phyloP scores from a whole-genome alignment of 2,113 vertebrate genomes.

The Nothocercus julius region DNA sequence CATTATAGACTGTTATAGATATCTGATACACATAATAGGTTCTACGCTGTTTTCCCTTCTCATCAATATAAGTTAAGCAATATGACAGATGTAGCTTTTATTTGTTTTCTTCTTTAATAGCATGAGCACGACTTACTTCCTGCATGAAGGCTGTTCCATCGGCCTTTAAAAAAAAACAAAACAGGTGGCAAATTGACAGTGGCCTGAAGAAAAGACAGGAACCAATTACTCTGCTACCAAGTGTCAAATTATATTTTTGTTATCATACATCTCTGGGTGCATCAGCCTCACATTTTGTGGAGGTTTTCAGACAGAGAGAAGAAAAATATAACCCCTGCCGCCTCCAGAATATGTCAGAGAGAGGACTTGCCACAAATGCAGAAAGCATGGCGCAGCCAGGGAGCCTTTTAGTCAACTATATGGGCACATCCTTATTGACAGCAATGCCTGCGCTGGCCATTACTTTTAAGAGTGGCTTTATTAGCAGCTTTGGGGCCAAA shows the following conservation, averaged over 20 bases:
- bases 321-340: not conserved
- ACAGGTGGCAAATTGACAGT: not conserved
- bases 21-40: not conserved
- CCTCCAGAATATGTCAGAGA: not conserved
- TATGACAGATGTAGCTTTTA: not conserved
- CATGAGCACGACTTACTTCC: not conserved
- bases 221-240: not conserved
- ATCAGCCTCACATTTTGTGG: not conserved
- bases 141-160: not conserved
- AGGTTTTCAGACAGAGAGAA: not conserved
- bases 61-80: not conserved
- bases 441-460: no score
- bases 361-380: not conserved
- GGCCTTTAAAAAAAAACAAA: not conserved
- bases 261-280: not conserved
- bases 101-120: not conserved
- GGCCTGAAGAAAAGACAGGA: not conserved
- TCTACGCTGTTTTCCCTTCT: not conserved
- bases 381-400: not conserved
- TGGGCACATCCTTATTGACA: not conserved
- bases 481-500: not conserved
- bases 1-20: not conserved
- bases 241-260: not conserved
- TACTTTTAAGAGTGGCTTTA: not conserved
- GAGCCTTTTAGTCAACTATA: not conserved